phyloP scores from a whole-genome alignment of 2,797 vertebrate genomes.

The Hippopotamyrus pictus region DNA sequence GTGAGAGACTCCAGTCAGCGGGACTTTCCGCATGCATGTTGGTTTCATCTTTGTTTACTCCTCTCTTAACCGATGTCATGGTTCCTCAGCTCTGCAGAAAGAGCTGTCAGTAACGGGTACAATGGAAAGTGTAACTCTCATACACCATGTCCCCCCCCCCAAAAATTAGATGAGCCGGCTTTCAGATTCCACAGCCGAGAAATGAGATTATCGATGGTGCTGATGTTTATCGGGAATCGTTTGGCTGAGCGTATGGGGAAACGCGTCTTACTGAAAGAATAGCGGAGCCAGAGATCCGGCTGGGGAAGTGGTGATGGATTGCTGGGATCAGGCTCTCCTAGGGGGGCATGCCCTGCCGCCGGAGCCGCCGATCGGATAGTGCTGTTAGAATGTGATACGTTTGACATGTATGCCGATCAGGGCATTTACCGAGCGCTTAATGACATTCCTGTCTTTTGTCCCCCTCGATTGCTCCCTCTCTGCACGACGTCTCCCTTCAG shows the following conservation, averaged over 20 bases:
- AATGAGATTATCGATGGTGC: not conserved
- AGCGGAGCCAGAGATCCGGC: not conserved
- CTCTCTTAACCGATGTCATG: not conserved
- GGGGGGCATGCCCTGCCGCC: not conserved
- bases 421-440: not conserved
- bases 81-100: not conserved
- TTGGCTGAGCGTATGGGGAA: not conserved
- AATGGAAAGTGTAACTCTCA: not conserved
- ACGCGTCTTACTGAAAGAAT: not conserved
- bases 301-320: not conserved
- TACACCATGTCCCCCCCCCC: not conserved
- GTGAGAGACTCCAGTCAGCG: slow-evolving; percentile 52
- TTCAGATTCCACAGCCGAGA: not conserved
- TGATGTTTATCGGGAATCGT: not conserved
- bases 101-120: not conserved
- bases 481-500: slow-evolving; percentile 45
- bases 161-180: not conserved
- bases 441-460: not conserved
- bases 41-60: not conserved
- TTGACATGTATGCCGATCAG: not conserved
- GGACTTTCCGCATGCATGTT: not conserved
- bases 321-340: not conserved
- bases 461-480: not conserved
- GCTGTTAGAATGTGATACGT: not conserved
- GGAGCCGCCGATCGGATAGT: not conserved